Evolutionary conservation across 92 coral and sea anemone species (phyloP).

Genomic region (Pocillopora meandrina): DNA sequence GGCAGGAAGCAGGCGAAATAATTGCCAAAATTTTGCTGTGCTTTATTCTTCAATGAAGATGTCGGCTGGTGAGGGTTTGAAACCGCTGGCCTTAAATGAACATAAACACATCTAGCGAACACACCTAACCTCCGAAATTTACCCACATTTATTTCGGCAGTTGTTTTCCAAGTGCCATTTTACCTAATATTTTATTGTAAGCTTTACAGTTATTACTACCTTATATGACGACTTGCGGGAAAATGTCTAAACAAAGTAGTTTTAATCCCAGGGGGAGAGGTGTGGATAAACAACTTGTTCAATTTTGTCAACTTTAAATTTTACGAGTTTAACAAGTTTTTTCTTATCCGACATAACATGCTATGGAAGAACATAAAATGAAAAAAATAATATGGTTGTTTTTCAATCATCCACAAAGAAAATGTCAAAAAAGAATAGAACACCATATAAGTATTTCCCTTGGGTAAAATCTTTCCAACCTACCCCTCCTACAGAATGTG

Average conservation of each 20-base stretch:
- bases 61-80: background rate
- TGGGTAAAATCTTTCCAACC: background rate
- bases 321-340: background rate
- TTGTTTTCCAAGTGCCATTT: background rate
- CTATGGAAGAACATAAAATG: background rate
- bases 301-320: background rate
- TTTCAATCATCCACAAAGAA: background rate
- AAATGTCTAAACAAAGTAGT: too few species aligned
- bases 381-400: too few species aligned
- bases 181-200: background rate
- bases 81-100: conserved; percentile 12
- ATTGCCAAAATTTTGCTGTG: too few species aligned
- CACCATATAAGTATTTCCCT: background rate
- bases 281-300: background rate
- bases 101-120: background rate
- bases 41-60: background rate
- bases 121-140: background rate
- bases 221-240: background rate
- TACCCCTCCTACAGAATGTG: conserved; percentile 16
- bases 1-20: background rate
- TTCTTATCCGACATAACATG: too few species aligned
- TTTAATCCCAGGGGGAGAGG: conserved; percentile 19
- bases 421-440: background rate
- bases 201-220: background rate
- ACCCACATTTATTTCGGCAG: background rate